A percentile compares a stretch with the other conserved stretches of the same genome.
Conservation (phyloP, 2,797 vertebrate species). For the Buceros bicornis region DNA sequence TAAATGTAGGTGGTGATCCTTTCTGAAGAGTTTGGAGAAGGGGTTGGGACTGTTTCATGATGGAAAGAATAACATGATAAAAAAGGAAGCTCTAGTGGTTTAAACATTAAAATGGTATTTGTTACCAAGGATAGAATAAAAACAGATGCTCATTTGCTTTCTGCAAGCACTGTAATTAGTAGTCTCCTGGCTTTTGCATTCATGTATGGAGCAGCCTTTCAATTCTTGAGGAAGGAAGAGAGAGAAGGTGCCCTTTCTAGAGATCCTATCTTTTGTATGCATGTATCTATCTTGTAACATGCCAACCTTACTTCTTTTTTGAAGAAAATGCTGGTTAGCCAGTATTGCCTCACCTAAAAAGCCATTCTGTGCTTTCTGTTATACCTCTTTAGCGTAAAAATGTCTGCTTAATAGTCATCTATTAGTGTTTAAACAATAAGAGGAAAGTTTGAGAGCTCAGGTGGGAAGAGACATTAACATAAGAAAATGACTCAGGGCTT, state of each 20-base stretch:
- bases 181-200: neutral
- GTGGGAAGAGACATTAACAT: neutral
- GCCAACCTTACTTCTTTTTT: neutral
- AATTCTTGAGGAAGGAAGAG: neutral
- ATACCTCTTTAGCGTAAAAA: neutral
- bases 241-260: neutral
- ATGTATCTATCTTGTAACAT: neutral
- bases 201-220: neutral
- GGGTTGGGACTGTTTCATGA: neutral
- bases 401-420: neutral
- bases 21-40: neutral
- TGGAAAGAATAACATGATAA: neutral
- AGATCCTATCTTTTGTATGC: neutral
- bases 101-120: neutral
- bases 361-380: neutral
- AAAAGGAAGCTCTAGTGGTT: neutral
- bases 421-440: neutral
- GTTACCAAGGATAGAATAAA: neutral
- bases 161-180: neutral
- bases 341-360: neutral
- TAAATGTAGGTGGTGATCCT: neutral
- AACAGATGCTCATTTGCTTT: neutral
- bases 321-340: neutral
- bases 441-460: neutral
- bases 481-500: neutral